phyloP scores from a whole-genome alignment of 2,113 vertebrate genomes.

The Hippocampus guttulatus region DNA sequence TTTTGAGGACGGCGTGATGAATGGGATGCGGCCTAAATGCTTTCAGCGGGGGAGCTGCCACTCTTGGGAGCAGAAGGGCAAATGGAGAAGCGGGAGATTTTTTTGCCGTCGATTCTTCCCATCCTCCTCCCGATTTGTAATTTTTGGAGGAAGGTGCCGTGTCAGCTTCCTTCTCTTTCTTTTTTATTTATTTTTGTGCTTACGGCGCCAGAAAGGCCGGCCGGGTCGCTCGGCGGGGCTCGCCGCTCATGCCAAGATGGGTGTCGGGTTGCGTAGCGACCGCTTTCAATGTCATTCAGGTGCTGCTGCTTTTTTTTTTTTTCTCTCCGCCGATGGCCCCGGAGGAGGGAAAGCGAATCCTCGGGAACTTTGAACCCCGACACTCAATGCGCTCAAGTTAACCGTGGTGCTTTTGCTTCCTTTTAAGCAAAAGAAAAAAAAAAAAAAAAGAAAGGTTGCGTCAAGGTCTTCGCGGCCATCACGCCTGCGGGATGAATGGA shows the following conservation, averaged over 20 bases:
- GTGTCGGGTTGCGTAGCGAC: constrained; percentile 46
- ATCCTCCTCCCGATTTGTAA: constrained; percentile 38
- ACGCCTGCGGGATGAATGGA: not conserved
- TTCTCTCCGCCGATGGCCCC: constrained; percentile 33
- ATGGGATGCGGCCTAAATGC: constrained; percentile 61
- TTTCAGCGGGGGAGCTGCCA: constrained; percentile 59
- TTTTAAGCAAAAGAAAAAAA: not conserved
- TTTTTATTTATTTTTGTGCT: constrained; percentile 48
- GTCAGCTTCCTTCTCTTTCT: constrained; percentile 56
- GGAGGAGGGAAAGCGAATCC: not conserved
- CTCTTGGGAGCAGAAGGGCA: constrained; percentile 52
- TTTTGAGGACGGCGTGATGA: constrained; percentile 63
- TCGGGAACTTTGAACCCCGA: not conserved
- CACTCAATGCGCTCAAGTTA: not conserved
- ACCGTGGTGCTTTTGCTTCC: not conserved
- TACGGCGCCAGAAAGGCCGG: constrained; percentile 52
- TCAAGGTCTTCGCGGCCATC: not conserved
- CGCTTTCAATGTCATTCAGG: constrained; percentile 45
- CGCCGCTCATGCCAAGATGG: constrained; percentile 33
- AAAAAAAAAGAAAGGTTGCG: not conserved
- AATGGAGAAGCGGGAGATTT: constrained; percentile 21
- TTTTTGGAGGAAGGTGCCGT: constrained; percentile 60
- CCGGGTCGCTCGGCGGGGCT: constrained; percentile 54
- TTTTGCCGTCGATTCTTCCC: constrained; percentile 35
- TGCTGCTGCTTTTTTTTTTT: constrained; percentile 38